Evolutionary conservation across 2,113 vertebrate species (phyloP), one percentile per base, ranked within the genome.

Genomic region (Aegotheles bennettii): DNA sequence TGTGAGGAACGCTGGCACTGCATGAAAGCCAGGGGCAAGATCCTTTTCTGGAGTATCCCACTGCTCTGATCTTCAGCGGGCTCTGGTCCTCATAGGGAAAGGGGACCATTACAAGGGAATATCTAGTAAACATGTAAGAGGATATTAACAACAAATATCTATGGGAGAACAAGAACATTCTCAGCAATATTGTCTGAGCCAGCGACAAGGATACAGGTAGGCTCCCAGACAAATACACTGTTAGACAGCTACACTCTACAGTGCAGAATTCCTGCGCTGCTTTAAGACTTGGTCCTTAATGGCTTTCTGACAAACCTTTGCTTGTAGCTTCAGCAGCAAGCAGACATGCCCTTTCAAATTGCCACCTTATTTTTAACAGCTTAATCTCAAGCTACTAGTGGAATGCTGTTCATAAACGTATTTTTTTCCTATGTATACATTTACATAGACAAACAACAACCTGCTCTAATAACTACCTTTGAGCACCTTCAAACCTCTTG

Each of bases 321-420:
- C 10, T 36, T 82, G 43, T 38, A 84, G 53, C 80, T 86, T 36
- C 74, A 78, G 80, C 11, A 75, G 38, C 42, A 40, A 70, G 85
- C 48, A 86, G 76, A 25, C 26, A 4, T 75, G 56, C n/a, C 61
- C 77, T 87, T 94, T 87, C 77, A 78, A 89, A 87, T 35, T 68
- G 43, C 29, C n/a, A 43, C 64, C 81, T 75, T 26, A 63, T 51
- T 93, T 88, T 61, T 53, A 91, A 89, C 60, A 71, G 67, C 68
- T 90, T 63, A 38, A 86, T 84, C 3, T 5, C 53, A 61, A 53
- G 25, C 26, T 89, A 8, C 45, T 15, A 14, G 59, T 8, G 24
- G 38, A 19, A n/a, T 20, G 29, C 31, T 71, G 17, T 60, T 74
- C 4, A 0, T 21, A 79, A 57, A 42, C 17, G 5, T 33, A 78